Base-by-base conservation (phyloP, 2,113 vertebrate species). In the Cacatua alba region DNA sequence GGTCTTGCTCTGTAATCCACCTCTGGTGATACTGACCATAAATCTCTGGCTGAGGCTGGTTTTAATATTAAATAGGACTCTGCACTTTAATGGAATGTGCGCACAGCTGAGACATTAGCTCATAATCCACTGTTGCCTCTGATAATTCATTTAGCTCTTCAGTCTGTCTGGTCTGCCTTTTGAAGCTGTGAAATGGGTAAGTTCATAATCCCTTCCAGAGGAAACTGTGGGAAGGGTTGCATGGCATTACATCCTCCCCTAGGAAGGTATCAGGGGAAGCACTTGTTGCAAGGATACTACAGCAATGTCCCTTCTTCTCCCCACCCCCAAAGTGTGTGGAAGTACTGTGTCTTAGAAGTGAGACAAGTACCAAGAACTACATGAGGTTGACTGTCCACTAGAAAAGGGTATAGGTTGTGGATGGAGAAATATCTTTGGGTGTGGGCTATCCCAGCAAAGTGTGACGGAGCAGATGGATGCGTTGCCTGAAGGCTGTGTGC, bases 1-100 rank as follows among this genome's bases (percentile, higher is more conserved):
- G 62, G 13, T 65, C 31, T 88, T 90, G 21, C 16, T 88, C 59
- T 2, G 1, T 67, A 69, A 64, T 39, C 26, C 11, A 52, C 35
- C n/a, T 64, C 35, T 3, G 10, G 44, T 65, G 74, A 39, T 60
- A 44, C n/a, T 89, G 74, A 76, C 67, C 23, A 10, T 76, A 69
- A 87, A 72, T 82, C 35, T 68, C 16, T 95, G 74, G 6, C 41
- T 33, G 16, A 84, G 48, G 35, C 39, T 76, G 52, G 31, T 92
- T 92, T 80, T 92, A 69, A 57, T 94, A 72, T 82, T 91, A 79
- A 87, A 53, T n/a, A 71, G 35, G n/a, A 53, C 49, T 59, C 77
- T 75, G n/a, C 43, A 41, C 88, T 88, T 84, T 86, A 80, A 70
- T 59, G 49, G 74, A 20, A 48, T 35, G 82, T 84, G 26, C 1